Evolutionary conservation across 2,113 vertebrate genomes (phyloP), one percentile per base, ranked within the genome.

Genomic region (Xyliphius kryptos): DNA sequence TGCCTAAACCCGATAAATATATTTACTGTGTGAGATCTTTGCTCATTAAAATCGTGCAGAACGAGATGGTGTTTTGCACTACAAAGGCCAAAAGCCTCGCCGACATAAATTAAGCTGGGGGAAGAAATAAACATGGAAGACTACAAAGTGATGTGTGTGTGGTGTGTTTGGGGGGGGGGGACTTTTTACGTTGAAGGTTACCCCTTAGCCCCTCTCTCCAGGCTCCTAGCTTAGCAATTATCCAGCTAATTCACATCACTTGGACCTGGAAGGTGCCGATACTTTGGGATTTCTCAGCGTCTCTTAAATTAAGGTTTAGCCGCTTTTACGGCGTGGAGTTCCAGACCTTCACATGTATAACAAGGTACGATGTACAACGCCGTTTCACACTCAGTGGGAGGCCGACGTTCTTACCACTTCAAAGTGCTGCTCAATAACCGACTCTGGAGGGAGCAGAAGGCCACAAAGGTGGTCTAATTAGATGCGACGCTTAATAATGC

Each of bases 41-140:
- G 15, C 76, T 86, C 78, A 80, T 87, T 84, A 82, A 64, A n/a
- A 60, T 22, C 64, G 76, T 77, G 71, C 62, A 67, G 71, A 77
- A 61, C 17, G 20, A 68, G 59, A 38, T 43, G 74, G n/a, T 9
- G 17, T 74, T 86, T 86, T 86, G 71, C 80, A 84, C 80, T 82
- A 81, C 81, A 82, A 84, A 82, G 78, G 65, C 74, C 77, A 32
- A 59, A 74, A 74, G 50, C 68, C 71, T 54, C 77, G 86, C 81
- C 80, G 63, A 77, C 70, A 61, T 75, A 53, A 40, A n/a, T n/a
- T n/a, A n/a, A n/a, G n/a, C n/a, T n/a, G n/a, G n/a, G n/a, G 64
- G 58, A 61, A 44, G 26, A 64, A 66, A 69, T 36, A 63, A 43
- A 70, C 59, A 72, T 20, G 57, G 37, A 47, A 44, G 37, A 67